Evolutionary conservation across 2,113 vertebrate genomes (phyloP).

Genomic region (Chloropsis cyanopogon): DNA sequence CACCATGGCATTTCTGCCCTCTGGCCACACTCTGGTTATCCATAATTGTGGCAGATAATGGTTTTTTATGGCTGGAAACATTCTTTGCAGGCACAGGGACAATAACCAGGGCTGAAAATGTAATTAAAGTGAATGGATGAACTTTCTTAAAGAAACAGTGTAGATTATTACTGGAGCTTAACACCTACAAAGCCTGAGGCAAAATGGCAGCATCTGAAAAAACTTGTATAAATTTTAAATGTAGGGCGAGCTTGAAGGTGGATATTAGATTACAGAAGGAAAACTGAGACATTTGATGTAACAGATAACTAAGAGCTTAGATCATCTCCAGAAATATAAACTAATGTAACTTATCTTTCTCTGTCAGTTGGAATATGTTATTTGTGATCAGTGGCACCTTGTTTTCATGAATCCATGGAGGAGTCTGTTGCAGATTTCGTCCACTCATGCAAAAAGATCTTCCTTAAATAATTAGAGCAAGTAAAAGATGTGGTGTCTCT

Average conservation of each 20-base stretch:
- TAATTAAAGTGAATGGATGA: constrained; percentile 75
- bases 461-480: neutral
- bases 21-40: constrained; percentile 70
- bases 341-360: constrained; percentile 34
- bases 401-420: neutral
- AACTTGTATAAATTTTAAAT: constrained; percentile 69
- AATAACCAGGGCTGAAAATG: constrained; percentile 71
- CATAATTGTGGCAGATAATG: constrained; percentile 75
- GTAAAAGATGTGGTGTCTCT: neutral
- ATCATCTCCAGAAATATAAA: constrained; percentile 62
- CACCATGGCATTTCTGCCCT: constrained; percentile 72
- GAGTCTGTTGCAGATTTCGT: neutral
- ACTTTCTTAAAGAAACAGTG: constrained; percentile 72
- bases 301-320: constrained; percentile 61
- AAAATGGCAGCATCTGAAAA: constrained; percentile 62
- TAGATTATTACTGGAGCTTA: constrained; percentile 63
- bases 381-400: neutral
- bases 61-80: constrained; percentile 76
- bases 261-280: constrained; percentile 64
- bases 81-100: constrained; percentile 72
- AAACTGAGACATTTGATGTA: constrained; percentile 63
- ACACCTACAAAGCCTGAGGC: constrained; percentile 52
- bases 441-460: neutral
- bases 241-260: constrained; percentile 43
- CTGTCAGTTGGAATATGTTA: constrained; percentile 37